A percentile compares a stretch with the other conserved stretches of the same genome.
Evolutionary conservation across 2,113 vertebrate genomes (phyloP).

Genomic region (Actinemys pallida): DNA sequence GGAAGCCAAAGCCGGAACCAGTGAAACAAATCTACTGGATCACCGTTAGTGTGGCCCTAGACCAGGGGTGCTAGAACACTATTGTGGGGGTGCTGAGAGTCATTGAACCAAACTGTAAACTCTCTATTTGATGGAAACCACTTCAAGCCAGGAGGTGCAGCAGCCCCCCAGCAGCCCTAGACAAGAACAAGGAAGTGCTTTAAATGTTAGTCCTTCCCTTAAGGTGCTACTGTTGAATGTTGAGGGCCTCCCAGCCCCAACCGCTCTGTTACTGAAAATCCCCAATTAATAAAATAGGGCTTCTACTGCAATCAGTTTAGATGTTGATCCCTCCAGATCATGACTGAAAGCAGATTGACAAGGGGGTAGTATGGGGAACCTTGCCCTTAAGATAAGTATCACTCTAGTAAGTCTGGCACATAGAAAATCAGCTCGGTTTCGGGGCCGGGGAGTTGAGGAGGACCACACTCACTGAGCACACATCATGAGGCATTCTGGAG

Average conservation of each 20-base stretch:
- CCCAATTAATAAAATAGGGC: neutral
- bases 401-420: accelerated
- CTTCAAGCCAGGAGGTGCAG: too few relatives aligned
- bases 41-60: neutral
- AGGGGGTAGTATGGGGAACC: accelerated
- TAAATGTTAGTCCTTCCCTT: neutral
- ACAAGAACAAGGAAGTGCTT: neutral
- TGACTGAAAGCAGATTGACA: neutral
- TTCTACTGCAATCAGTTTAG: neutral
- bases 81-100: too few relatives aligned
- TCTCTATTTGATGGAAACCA: too few relatives aligned
- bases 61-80: too few relatives aligned
- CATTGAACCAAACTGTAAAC: too few relatives aligned
- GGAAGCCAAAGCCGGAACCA: neutral
- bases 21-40: neutral
- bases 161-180: neutral
- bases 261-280: neutral
- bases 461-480: neutral
- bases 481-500: neutral
- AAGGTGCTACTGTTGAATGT: neutral
- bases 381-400: neutral
- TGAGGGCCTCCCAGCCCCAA: neutral
- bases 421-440: neutral
- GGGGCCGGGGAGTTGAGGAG: neutral
- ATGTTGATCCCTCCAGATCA: neutral